Base-by-base conservation (phyloP, 2,113 vertebrate genomes). In the Planiliza haematocheilus region DNA sequence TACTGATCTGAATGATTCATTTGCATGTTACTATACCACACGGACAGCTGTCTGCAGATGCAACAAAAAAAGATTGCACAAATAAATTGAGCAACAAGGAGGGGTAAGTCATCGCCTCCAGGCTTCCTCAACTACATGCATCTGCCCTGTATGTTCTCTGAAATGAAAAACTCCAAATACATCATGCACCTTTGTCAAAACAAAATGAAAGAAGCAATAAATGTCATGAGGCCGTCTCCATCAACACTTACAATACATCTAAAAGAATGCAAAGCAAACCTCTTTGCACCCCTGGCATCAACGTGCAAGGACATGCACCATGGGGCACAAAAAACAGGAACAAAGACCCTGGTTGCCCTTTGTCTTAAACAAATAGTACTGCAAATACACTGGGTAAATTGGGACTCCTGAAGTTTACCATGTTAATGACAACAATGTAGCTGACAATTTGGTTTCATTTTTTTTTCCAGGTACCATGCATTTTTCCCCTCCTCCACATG, bases 381-480 rank as follows among this genome's bases (percentile, higher is more conserved):
- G 34, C 7, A 12, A 34, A 11, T 10, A 53, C 3, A 18, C 7
- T 12, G 34, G 17, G 41, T 2, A 17, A 34, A 46, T 13, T 30
- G 3, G 36, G 12, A 12, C 3, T 36, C 13, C 11, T 2, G 17
- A 18, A 24, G 17, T 36, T 37, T 45, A 45, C 7, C 49, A 10
- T 41, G 50, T 46, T 1, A 21, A n/a, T 52, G 13, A 37, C 34
- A 48, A 56, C 13, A n/a, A 53, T 24, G 3, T 6, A 30, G 24
- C 24, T 30, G 24, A 2, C 24, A 30, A 3, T 30, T 30, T 30
- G 24, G 3, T 30, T 30, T 30, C 24, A 30, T 30, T 30, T 30
- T 30, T 30, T 30, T 30, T 30, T 30, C 24, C 24, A 30, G 24
- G 24, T 20, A 24, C n/a, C 18, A 42, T 7, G 18, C 1, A 0